Percentiles rank a stretch among this genome's conserved stretches.
Conservation (phyloP, 1,140 invertebrate genomes). For the Ladona fulva region DNA sequence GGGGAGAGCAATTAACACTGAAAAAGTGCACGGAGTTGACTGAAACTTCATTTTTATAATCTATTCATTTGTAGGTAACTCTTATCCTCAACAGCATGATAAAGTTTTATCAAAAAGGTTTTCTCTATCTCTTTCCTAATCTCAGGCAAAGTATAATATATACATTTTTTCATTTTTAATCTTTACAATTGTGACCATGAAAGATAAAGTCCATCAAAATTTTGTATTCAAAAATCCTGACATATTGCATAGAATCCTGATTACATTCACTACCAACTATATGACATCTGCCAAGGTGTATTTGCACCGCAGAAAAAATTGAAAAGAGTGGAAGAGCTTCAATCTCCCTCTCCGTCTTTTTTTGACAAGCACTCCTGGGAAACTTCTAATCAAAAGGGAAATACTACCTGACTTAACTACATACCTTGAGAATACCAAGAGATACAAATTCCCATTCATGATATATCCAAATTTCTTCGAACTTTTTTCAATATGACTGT, state of each 20-base stretch:
- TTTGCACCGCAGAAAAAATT: slow-evolving; percentile 8
- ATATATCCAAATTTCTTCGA: slow-evolving; percentile 22
- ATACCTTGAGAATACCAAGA: slow-evolving; percentile 22
- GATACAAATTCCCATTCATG: slow-evolving; percentile 23
- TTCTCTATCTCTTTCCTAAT: slow-evolving; percentile 25
- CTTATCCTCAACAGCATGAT: slow-evolving; percentile 26
- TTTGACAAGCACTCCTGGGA: slow-evolving; percentile 11
- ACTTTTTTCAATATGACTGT: slow-evolving; percentile 15
- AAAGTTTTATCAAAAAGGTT: slow-evolving; percentile 26
- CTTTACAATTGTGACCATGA: slow-evolving; percentile 26
- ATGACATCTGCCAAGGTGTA: slow-evolving; percentile 9
- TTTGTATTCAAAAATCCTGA: slow-evolving; percentile 24
- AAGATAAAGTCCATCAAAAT: slow-evolving; percentile 26
- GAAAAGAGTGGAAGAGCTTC: slow-evolving; percentile 5
- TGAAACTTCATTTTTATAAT: slow-evolving; percentile 23
- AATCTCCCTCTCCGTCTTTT: slow-evolving; percentile 13
- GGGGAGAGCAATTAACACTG: slow-evolving; percentile 22
- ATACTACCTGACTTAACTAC: slow-evolving; percentile 22
- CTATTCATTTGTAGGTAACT: slow-evolving; percentile 25
- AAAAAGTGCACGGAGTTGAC: slow-evolving; percentile 24
- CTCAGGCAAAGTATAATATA: slow-evolving; percentile 26
- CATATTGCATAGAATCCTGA: slow-evolving; percentile 21
- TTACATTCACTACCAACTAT: slow-evolving; percentile 18
- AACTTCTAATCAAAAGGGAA: slow-evolving; percentile 21
- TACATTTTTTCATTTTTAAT: slow-evolving; percentile 23